Conservation (phyloP, 2,797 vertebrate genomes). For the Pseudopleuronectes americanus region DNA sequence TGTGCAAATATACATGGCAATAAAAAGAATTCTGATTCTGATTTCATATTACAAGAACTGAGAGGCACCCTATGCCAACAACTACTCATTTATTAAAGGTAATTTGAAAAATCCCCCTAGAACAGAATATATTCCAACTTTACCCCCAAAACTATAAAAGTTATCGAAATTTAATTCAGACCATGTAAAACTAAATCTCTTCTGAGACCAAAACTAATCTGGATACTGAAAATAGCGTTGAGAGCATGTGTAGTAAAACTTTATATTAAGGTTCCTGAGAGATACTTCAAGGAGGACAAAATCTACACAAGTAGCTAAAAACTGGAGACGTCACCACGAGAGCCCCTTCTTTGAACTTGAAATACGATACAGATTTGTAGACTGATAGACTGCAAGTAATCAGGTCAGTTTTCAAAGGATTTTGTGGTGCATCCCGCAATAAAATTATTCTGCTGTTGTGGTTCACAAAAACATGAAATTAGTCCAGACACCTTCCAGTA, state of each 20-base stretch:
- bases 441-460: not conserved
- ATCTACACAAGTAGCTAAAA: not conserved
- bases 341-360: not conserved
- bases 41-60: not conserved
- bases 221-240: conserved; percentile 30
- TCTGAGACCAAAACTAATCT: conserved; percentile 27
- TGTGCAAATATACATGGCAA: no score
- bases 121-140: not conserved
- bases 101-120: not conserved
- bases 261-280: not conserved
- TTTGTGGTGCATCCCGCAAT: not conserved
- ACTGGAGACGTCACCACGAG: conserved; percentile 4
- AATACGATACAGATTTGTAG: conserved; percentile 14
- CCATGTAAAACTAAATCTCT: conserved; percentile 17
- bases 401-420: conserved; percentile 1
- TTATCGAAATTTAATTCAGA: conserved; percentile 13
- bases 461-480: not conserved
- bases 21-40: no score
- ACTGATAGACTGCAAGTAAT: not conserved
- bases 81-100: no score
- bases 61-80: not conserved
- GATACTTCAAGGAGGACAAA: conserved; percentile 3
- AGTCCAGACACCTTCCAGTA: not conserved
- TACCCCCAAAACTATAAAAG: not conserved
- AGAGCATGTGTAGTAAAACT: not conserved